Conservation (phyloP, 2,888 invertebrate genomes). For the Hirtodrosophila duncani region DNA sequence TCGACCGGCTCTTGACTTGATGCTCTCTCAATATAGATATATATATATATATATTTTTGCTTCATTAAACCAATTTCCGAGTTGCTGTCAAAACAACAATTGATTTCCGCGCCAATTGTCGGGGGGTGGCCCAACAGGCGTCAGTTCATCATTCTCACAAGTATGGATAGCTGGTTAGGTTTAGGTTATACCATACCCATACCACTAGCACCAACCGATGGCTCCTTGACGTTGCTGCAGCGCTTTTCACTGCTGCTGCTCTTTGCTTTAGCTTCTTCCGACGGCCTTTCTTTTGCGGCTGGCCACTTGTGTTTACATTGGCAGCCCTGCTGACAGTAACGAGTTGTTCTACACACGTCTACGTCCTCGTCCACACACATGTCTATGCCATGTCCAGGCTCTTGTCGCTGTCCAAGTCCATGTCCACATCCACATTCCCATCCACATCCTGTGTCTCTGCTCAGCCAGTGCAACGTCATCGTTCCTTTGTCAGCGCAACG, state of each 20-base stretch:
- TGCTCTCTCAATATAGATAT: constrained; percentile 27
- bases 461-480: constrained; percentile 18
- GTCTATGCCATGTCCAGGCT: neutral
- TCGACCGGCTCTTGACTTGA: no score
- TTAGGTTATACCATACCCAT: no score
- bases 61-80: constrained; percentile 72
- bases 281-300: constrained; percentile 58
- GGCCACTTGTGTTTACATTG: constrained; percentile 70
- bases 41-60: constrained; percentile 56
- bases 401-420: constrained; percentile 15
- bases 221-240: constrained; percentile 7
- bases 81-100: constrained; percentile 73
- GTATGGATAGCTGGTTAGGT: no score
- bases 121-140: no score
- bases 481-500: constrained; percentile 66
- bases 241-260: constrained; percentile 33
- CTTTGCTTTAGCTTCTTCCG: constrained; percentile 36
- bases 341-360: constrained; percentile 68
- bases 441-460: neutral
- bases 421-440: constrained; percentile 1
- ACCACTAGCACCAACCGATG: no score
- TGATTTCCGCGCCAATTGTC: constrained; percentile 70
- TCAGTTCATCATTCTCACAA: no score
- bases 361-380: constrained; percentile 2
- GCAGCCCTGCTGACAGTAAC: constrained; percentile 69